Base-by-base conservation (phyloP, 2,888 invertebrate species). In the Brachynemurus nebulosus region DNA sequence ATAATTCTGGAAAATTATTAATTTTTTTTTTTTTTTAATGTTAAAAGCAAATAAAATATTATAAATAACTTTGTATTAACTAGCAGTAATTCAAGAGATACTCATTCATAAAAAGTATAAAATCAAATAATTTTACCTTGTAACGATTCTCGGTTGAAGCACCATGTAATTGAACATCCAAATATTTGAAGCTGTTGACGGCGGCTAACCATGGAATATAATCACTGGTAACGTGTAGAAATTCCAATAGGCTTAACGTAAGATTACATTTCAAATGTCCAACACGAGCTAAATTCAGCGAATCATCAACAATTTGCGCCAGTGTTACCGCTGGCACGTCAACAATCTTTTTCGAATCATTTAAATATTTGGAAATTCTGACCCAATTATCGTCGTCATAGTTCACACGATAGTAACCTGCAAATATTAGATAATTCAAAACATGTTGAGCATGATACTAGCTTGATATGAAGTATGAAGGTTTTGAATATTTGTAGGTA, bases 121-220 rank as follows among this genome's bases (percentile, higher is more conserved):
- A n/a, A n/a, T n/a, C n/a, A n/a, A n/a, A n/a, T n/a, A 7, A 11
- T 11, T 14, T 2, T 30, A 30, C 30, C 30, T 9, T 30, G 14
- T 30, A 30, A 11, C 14, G 4, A n/a, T 11, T 30, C 14, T 30
- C 30, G 4, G 30, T 3, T 4, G 4, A 12, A n/a, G 30, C n/a
- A 12, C 30, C 30, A 11, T n/a, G 14, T 12, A 12, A 30, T 30
- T 30, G 30, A 12, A 30, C 42, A 6, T 11, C 27, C 6, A 45
- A n/a, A 27, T 45, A 44, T 9, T 46, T 34, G 21, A 51, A 51
- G 8, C 47, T 50, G 4, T 41, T 44, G 11, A 51, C 45, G 12
- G 45, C 45, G 2, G 30, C 30, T 4, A 12, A 30, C 30, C 30
- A 30, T 30, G 30, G 30, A 4, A 30, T 14, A 30, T 30, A 30